phyloP scores from a whole-genome alignment of 1,140 invertebrate genomes.

The Leptonema lineaticorne region DNA sequence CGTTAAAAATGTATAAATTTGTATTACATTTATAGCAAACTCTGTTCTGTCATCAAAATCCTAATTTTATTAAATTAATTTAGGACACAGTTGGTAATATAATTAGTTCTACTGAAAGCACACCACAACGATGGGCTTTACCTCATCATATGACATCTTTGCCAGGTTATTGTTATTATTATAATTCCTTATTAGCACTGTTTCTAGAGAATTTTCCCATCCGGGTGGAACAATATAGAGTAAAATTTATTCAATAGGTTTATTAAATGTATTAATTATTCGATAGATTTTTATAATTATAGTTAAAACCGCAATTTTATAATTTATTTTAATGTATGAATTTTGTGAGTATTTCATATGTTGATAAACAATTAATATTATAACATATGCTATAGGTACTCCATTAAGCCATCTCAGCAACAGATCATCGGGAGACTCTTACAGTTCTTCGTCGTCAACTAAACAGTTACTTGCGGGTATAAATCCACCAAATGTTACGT shows the following conservation, averaged over 20 bases:
- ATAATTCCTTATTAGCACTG: not conserved
- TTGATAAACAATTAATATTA: constrained; percentile 15
- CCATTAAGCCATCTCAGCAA: constrained; percentile 66
- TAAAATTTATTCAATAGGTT: too few species aligned
- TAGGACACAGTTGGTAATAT: constrained; percentile 37
- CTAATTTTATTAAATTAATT: constrained; percentile 1
- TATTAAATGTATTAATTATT: not conserved
- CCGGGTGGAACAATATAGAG: too few species aligned
- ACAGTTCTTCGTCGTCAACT: constrained; percentile 71
- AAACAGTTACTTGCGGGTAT: constrained; percentile 59
- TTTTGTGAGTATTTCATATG: constrained; percentile 8
- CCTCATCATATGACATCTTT: constrained; percentile 55
- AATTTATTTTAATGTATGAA: not conserved
- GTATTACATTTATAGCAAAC: not conserved
- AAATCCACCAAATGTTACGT: constrained; percentile 16
- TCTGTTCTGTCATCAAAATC: not conserved
- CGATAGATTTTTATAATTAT: not conserved
- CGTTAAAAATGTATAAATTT: constrained; percentile 31
- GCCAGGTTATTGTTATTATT: constrained; percentile 44
- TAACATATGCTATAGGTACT: constrained; percentile 55
- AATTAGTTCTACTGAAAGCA: constrained; percentile 46
- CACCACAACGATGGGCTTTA: constrained; percentile 53
- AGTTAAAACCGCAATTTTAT: not conserved
- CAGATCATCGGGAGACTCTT: constrained; percentile 71
- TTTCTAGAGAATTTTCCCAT: too few species aligned